phyloP scores from a whole-genome alignment of 2,888 invertebrate genomes.

The Oscheius myriophilus region DNA sequence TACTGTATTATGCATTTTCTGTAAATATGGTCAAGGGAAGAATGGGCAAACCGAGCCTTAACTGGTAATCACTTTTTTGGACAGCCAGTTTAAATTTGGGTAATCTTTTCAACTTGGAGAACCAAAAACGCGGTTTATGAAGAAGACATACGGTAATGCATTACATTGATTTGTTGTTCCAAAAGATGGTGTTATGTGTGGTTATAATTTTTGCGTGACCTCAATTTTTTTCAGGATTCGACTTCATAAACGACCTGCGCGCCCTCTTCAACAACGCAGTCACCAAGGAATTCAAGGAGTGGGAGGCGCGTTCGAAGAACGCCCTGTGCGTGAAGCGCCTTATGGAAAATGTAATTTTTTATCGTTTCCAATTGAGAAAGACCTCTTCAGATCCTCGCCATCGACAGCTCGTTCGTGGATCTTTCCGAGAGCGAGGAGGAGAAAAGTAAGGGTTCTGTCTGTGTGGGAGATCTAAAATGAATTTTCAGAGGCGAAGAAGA shows the following conservation, averaged over 20 bases:
- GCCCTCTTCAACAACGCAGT: slow-evolving; percentile 31
- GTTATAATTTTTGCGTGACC: neutral
- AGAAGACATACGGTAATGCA: too few relatives aligned
- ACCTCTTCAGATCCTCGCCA: slow-evolving; percentile 24
- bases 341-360: slow-evolving; percentile 34
- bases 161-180: too few relatives aligned
- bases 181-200: too few relatives aligned
- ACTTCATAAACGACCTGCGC: slow-evolving; percentile 43
- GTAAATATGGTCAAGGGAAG: too few relatives aligned
- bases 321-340: slow-evolving; percentile 36
- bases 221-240: slow-evolving; percentile 35
- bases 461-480: too few relatives aligned
- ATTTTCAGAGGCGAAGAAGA: neutral
- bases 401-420: slow-evolving; percentile 37
- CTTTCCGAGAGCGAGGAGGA: slow-evolving; percentile 1
- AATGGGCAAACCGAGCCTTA: too few relatives aligned
- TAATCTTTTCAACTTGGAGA: too few relatives aligned
- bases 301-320: slow-evolving; percentile 26
- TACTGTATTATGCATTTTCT: too few relatives aligned
- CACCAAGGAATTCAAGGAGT: slow-evolving; percentile 19
- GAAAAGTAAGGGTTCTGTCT: slow-evolving; percentile 21
- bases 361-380: neutral
- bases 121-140: too few relatives aligned
- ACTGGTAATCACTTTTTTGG: too few relatives aligned
- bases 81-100: too few relatives aligned